phyloP scores from a whole-genome alignment of 2,797 vertebrate species.

The Phrynocephalus guinanensis region DNA sequence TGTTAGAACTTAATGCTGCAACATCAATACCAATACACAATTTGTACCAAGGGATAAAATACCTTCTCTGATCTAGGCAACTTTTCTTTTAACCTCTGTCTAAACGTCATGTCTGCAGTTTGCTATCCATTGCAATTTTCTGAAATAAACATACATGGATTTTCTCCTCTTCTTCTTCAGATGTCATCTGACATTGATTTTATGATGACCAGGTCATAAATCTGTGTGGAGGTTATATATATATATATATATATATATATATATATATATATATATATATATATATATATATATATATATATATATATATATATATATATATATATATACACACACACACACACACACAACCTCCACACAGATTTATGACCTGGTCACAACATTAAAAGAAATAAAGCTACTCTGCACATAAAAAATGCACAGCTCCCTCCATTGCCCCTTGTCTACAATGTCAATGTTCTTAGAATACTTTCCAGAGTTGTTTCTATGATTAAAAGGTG shows the following conservation, averaged over 20 bases:
- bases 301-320: neutral
- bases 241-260: neutral
- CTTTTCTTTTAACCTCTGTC: conserved; percentile 36
- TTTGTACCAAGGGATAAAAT: conserved; percentile 24
- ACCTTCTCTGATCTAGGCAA: conserved; percentile 8
- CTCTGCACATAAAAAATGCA: conserved; percentile 32
- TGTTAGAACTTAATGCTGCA: conserved; percentile 21
- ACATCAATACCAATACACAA: conserved; percentile 33
- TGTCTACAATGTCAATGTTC: conserved; percentile 3
- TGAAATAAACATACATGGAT: conserved; percentile 24
- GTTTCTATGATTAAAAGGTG: conserved; percentile 25
- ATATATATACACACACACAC: too few species aligned
- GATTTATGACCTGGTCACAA: conserved; percentile 40
- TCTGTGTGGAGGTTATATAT: conserved; percentile 5
- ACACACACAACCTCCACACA: conserved; percentile 3
- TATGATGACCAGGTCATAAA: conserved; percentile 36
- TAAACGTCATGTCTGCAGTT: conserved; percentile 46
- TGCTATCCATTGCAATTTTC: conserved; percentile 49
- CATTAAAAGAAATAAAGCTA: conserved; percentile 16
- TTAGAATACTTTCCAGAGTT: conserved; percentile 15
- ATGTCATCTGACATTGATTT: conserved; percentile 22
- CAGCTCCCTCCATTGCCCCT: conserved; percentile 11
- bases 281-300: neutral
- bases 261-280: neutral
- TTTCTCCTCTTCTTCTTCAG: conserved; percentile 52